Conservation (phyloP, 2,797 vertebrate species). For the Anableps anableps region DNA sequence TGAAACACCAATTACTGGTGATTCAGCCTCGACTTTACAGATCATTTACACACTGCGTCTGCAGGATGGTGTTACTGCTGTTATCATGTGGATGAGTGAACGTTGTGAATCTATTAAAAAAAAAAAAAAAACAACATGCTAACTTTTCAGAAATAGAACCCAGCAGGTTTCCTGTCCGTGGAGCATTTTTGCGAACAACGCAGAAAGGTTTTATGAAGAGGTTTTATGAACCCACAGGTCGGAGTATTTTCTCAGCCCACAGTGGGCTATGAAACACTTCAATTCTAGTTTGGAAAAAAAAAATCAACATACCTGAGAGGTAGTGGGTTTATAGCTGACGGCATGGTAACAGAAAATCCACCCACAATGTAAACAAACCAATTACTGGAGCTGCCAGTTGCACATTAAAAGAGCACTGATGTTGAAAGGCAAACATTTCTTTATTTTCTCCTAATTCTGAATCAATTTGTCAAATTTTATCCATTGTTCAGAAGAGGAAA, state of each 20-base stretch:
- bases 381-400: constrained; percentile 36
- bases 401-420: constrained; percentile 14
- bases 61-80: constrained; percentile 5
- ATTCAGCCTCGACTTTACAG: constrained; percentile 9
- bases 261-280: constrained; percentile 38
- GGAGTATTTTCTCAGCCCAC: constrained; percentile 29
- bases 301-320: constrained; percentile 36
- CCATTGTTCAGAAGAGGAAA: neutral
- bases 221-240: constrained; percentile 32
- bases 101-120: constrained; percentile 1
- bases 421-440: constrained; percentile 1
- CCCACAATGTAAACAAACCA: constrained; percentile 53
- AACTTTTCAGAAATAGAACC: constrained; percentile 26
- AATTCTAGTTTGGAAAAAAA: constrained; percentile 5
- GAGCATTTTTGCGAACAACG: constrained; percentile 22
- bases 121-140: constrained; percentile 8
- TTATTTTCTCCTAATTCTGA: constrained; percentile 9
- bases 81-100: constrained; percentile 12
- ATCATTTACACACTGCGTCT: neutral
- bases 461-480: neutral
- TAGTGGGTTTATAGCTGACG: constrained; percentile 52
- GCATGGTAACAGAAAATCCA: constrained; percentile 30
- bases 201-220: constrained; percentile 30
- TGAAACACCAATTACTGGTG: constrained; percentile 37
- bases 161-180: constrained; percentile 14